phyloP scores from a whole-genome alignment of 2,113 vertebrate genomes.

The Propithecus coquereli region DNA sequence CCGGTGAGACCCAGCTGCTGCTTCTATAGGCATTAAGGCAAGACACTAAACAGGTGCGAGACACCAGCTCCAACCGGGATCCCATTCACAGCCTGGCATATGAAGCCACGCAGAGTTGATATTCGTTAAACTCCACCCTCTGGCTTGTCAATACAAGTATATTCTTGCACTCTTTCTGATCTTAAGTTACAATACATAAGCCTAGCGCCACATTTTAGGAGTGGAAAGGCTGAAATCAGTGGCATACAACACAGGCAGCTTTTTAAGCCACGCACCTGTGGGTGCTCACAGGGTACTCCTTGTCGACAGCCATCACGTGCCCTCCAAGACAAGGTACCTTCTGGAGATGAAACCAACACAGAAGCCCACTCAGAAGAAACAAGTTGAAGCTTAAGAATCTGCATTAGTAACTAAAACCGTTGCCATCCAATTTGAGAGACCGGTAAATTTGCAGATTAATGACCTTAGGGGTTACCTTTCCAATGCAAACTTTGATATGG shows the following conservation, averaged over 20 bases:
- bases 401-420: not conserved
- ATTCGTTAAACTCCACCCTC: not conserved
- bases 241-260: not conserved
- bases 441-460: not conserved
- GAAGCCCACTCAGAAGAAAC: not conserved
- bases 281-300: not conserved
- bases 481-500: not conserved
- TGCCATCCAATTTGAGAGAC: not conserved
- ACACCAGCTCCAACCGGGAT: not conserved
- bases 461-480: not conserved
- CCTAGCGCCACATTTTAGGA: not conserved
- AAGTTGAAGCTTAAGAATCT: not conserved
- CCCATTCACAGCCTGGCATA: not conserved
- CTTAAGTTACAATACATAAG: not conserved
- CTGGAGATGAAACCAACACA: not conserved
- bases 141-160: not conserved
- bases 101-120: not conserved
- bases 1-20: not conserved
- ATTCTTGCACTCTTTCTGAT: not conserved
- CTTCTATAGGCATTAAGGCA: not conserved
- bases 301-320: not conserved
- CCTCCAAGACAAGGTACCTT: not conserved
- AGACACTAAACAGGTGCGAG: not conserved
- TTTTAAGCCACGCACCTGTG: not conserved
- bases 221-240: not conserved